Conservation (phyloP, 1,140 invertebrate species). For the Hylaeus anthracinus region DNA sequence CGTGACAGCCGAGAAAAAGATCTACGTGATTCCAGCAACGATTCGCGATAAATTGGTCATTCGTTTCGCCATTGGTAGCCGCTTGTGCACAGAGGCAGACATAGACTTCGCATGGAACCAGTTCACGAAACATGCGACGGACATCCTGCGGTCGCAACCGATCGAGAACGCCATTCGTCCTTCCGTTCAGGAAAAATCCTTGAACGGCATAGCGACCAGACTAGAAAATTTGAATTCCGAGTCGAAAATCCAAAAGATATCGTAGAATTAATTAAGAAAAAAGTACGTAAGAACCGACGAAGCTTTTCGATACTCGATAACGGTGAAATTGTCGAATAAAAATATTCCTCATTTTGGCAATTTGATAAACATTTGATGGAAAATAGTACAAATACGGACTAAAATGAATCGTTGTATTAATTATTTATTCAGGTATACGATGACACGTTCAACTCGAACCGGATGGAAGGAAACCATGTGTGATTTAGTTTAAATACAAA, state of each 20-base stretch:
- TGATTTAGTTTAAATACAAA: constrained; percentile 2
- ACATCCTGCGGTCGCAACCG: constrained; percentile 66
- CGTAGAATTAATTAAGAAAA: constrained; percentile 35
- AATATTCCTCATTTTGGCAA: too few species aligned
- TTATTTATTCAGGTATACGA: too few species aligned
- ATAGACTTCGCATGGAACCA: constrained; percentile 92
- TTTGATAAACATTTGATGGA: too few species aligned
- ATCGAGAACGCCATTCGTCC: too few species aligned
- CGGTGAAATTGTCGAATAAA: too few species aligned
- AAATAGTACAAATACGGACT: too few species aligned
- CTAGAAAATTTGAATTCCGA: constrained; percentile 59
- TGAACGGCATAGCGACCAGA: constrained; percentile 36
- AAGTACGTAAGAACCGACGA: not conserved
- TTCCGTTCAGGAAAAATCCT: constrained; percentile 18
- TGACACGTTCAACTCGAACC: too few species aligned
- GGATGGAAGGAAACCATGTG: not conserved
- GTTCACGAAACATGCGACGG: constrained; percentile 83
- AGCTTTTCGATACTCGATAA: not conserved
- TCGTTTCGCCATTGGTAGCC: constrained; percentile 91
- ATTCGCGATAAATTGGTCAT: constrained; percentile 87
- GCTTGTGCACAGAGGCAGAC: constrained; percentile 86
- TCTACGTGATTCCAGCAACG: constrained; percentile 92
- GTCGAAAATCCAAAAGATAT: constrained; percentile 56
- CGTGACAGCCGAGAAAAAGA: constrained; percentile 88
- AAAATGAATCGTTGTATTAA: too few species aligned